A percentile compares a stretch with the other conserved stretches of the same genome.
These are phyloP conservation scores for Tyto alba DNA, from an alignment of 2,113 vertebrate species.

Conservation along the genomic window DNA sequence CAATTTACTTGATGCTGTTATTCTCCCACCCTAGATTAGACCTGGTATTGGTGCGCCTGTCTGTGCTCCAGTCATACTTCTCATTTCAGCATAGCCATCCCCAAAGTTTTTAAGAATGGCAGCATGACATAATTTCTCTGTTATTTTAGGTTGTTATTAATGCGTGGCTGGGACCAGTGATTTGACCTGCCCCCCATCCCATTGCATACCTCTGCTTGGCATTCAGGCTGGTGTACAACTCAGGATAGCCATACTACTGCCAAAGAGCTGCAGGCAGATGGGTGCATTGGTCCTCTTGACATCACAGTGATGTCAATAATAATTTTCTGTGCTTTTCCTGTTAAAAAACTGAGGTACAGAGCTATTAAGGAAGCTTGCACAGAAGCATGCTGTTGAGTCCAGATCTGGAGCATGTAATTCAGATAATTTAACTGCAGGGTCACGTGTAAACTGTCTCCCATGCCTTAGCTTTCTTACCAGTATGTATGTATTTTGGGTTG, in stretches of 20 bases:
- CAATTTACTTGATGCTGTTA: not conserved
- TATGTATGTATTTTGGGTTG: not conserved
- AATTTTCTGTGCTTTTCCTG: not conserved
- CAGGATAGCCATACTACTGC: not conserved
- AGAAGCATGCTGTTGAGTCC: not conserved
- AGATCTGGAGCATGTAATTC: not conserved
- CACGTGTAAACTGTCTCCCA: not conserved
- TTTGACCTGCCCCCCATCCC: not conserved
- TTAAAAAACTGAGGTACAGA: not conserved
- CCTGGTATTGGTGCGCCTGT: not conserved
- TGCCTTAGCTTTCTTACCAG: not conserved
- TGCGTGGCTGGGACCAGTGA: not conserved
- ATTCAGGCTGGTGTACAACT: not conserved
- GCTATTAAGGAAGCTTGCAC: not conserved
- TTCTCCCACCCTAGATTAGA: fast-evolving
- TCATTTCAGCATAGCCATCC: fast-evolving
- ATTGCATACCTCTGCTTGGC: not conserved
- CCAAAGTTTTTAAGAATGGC: not conserved
- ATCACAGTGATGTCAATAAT: not conserved
- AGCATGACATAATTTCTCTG: not conserved
- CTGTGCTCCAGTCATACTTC: not conserved
- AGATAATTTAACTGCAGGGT: not conserved
- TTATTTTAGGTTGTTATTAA: not conserved
- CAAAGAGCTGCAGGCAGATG: fast-evolving
- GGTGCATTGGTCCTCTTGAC: not conserved